Evolutionary conservation across 2,797 vertebrate genomes (phyloP).

Genomic region (Pangasius macronema): DNA sequence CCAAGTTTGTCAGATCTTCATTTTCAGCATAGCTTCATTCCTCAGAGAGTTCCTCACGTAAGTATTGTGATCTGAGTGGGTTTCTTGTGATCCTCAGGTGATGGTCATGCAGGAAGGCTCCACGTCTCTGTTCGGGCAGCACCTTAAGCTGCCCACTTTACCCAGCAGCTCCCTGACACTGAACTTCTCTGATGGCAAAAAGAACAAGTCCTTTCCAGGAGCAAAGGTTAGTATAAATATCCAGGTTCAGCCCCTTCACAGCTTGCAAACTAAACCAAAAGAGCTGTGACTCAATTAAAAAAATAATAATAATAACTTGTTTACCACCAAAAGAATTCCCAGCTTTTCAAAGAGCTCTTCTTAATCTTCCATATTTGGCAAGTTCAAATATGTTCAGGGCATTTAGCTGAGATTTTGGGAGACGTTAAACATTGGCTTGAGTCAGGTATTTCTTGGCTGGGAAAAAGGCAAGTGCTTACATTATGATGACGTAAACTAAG

Average conservation of each 20-base stretch:
- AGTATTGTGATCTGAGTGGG: background rate
- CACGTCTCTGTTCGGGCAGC: conserved; percentile 82
- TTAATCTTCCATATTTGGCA: conserved; percentile 62
- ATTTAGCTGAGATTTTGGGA: conserved; percentile 62
- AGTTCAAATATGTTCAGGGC: conserved; percentile 59
- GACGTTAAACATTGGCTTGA: conserved; percentile 55
- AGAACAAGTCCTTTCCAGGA: conserved; percentile 83
- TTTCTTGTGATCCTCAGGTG: conserved; percentile 69
- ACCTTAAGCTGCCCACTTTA: conserved; percentile 84
- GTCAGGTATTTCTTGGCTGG: conserved; percentile 52
- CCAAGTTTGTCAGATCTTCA: background rate
- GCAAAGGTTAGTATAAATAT: conserved; percentile 79
- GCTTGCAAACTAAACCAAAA: conserved; percentile 1
- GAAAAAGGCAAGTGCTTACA: conserved; percentile 36
- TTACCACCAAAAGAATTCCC: conserved; percentile 36
- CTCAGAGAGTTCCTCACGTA: background rate
- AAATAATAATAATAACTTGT: background rate
- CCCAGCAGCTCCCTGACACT: conserved; percentile 80
- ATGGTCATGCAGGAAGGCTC: conserved; percentile 91
- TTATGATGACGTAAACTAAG: conserved; percentile 36
- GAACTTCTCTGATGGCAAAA: conserved; percentile 83
- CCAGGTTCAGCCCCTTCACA: background rate
- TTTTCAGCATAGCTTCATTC: background rate
- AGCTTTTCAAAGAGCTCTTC: conserved; percentile 51
- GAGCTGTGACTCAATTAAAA: background rate